phyloP scores from a whole-genome alignment of 2,797 vertebrate genomes.

The Ciconia nigra region DNA sequence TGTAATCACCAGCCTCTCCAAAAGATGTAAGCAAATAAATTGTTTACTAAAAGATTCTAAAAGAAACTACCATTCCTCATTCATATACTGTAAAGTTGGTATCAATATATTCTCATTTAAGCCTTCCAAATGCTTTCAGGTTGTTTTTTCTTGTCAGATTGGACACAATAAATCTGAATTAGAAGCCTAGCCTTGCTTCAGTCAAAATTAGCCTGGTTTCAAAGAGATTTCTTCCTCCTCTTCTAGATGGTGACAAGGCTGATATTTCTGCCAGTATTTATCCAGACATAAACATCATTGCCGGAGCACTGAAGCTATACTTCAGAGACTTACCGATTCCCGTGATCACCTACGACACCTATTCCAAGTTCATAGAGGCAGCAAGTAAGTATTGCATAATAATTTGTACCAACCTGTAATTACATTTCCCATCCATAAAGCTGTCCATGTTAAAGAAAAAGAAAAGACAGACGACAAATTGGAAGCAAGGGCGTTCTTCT shows the following conservation, averaged over 20 bases:
- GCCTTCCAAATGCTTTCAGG: not conserved
- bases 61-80: not conserved
- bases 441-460: not conserved
- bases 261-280: slow-evolving; percentile 89
- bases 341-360: slow-evolving; percentile 82
- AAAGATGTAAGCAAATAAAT: not conserved
- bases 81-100: not conserved
- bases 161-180: slow-evolving; percentile 1
- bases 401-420: not conserved
- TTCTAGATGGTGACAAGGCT: slow-evolving; percentile 94
- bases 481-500: not conserved
- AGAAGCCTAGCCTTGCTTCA: not conserved
- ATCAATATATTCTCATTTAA: slow-evolving; percentile 31
- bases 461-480: not conserved
- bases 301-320: slow-evolving; percentile 83
- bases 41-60: not conserved
- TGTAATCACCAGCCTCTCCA: not conserved
- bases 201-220: slow-evolving; percentile 15
- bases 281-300: slow-evolving; percentile 84
- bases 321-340: slow-evolving; percentile 85
- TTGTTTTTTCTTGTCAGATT: not conserved
- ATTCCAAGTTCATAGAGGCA: slow-evolving; percentile 85
- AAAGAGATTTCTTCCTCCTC: slow-evolving; percentile 31
- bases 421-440: not conserved
- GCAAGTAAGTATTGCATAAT: slow-evolving; percentile 76